These are phyloP conservation scores for Eulemur rubriventer DNA, from an alignment of 2,797 vertebrate genomes.

Conservation along the genomic window DNA sequence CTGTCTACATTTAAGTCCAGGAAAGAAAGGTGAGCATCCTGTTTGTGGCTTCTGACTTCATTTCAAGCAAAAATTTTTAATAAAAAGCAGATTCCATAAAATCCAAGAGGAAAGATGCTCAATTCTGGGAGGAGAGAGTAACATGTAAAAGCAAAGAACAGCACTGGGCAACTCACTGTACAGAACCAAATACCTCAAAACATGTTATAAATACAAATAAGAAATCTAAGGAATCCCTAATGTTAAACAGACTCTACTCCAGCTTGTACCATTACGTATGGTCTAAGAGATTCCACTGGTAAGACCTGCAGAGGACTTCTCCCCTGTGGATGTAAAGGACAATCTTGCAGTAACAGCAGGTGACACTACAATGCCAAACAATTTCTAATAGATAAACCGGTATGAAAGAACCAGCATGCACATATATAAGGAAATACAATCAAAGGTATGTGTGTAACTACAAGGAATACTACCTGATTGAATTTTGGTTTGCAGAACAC, in stretches of 20 bases:
- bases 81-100: slow-evolving; percentile 16
- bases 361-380: background rate
- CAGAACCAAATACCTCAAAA: background rate
- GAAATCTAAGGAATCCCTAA: background rate
- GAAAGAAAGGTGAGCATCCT: background rate
- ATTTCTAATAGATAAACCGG: too few species aligned
- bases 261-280: rapidly evolving
- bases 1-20: background rate
- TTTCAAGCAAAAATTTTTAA: background rate
- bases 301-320: too few species aligned
- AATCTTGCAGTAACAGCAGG: background rate
- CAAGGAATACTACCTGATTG: slow-evolving; percentile 88
- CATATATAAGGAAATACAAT: rapidly evolving
- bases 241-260: background rate
- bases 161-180: background rate
- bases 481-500: slow-evolving; percentile 90
- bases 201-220: background rate
- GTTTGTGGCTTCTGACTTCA: slow-evolving; percentile 9
- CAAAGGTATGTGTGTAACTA: rapidly evolving
- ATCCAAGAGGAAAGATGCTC: background rate
- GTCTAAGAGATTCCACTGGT: background rate
- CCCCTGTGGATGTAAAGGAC: background rate
- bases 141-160: background rate
- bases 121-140: background rate
- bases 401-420: background rate